Base-by-base conservation (phyloP, 2,888 invertebrate genomes). In the Muscina levida region DNA sequence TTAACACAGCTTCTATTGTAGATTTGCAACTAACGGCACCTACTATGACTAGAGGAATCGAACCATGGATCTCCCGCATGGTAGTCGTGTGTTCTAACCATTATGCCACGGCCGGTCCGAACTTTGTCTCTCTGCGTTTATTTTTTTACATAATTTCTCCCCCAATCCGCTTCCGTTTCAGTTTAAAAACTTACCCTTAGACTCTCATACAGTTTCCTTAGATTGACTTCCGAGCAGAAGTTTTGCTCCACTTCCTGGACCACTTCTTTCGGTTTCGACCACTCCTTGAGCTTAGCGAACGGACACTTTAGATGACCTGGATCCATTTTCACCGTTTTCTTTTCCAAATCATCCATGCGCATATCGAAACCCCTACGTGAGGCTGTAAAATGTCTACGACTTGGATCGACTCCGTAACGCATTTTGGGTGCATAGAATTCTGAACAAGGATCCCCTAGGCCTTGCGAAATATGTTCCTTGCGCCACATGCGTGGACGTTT, bases 331-430 rank as follows among this genome's bases (percentile, higher is more conserved):
- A 86, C 84, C 2, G 78, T 83, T 3, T 83, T 85, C 56, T 87
- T 87, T 46, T 89, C 89, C 66, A 89, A 82, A 5, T 87, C 85
- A 74, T 88, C 87, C 70, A 90, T 88, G n/a, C 88, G 85, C 83
- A 87, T 86, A 77, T 89, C 87, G 66, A 89, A 90, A 0, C 86
- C 85, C 31, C 86, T 87, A 0, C 83, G 85, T 2, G 85, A 86
- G 0, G 87, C 86, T 1, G 84, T 82, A 68, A 87, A 93, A 83
- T 94, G 94, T 82, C 93, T 90, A 57, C 92, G 91, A 79, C 92
- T 92, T 0, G 94, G 93, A 91, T 94, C 93, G 84, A 93, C 93
- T 0, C 95, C 95, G 85, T 93, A 92, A 39, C 94, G 88, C 66
- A 93, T 92, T 37, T 93, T 88, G 0, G 95, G 94, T 0, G 93